phyloP scores from a whole-genome alignment of 1,140 invertebrate species.

The Brachionus paranguensis region DNA sequence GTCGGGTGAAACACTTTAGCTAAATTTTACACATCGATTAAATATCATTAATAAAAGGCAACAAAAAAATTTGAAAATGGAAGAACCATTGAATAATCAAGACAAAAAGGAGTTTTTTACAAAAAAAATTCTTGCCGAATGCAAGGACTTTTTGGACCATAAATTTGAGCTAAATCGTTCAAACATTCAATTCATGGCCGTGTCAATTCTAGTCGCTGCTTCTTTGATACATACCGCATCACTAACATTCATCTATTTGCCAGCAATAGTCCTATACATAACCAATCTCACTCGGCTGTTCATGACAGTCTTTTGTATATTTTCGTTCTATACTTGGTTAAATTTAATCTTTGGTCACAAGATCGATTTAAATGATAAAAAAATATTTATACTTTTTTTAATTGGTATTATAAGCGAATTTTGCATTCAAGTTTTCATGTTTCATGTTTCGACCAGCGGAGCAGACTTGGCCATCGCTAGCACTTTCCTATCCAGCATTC shows the following conservation, averaged over 20 bases:
- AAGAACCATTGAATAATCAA: neutral
- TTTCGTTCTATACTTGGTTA: conserved; percentile 31
- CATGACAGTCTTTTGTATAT: conserved; percentile 30
- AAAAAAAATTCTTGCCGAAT: neutral
- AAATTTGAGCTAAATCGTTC: neutral
- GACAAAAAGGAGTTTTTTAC: neutral
- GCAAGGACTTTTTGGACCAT: neutral
- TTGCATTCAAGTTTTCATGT: neutral
- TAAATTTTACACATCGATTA: neutral
- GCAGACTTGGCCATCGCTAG: neutral
- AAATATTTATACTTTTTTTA: conserved; percentile 1
- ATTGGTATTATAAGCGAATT: conserved; percentile 23
- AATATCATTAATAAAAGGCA: neutral
- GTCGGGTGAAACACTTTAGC: neutral
- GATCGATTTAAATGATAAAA: neutral
- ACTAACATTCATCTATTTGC: neutral
- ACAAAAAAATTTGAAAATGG: neutral
- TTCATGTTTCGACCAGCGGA: neutral
- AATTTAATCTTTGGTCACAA: conserved; percentile 20
- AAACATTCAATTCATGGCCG: neutral
- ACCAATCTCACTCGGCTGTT: neutral
- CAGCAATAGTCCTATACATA: neutral
- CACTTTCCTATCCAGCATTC: neutral
- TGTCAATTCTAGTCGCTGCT: neutral
- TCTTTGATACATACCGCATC: neutral